phyloP scores from a whole-genome alignment of 2,113 vertebrate genomes.

The Oxygymnocypris stewartii region DNA sequence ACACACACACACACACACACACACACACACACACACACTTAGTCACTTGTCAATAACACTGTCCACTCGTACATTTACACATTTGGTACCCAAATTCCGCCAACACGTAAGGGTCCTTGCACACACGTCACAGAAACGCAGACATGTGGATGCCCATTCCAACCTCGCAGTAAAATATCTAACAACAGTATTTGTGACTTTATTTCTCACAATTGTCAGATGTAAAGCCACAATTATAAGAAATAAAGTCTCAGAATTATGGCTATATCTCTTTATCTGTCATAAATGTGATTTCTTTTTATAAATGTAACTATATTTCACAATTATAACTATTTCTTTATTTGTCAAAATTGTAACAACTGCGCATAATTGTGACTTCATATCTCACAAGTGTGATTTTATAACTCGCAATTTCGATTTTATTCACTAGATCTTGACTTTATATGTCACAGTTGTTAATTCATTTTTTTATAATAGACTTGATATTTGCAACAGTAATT shows the following conservation, averaged over 20 bases:
- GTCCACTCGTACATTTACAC: conserved; percentile 54
- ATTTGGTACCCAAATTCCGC: conserved; percentile 49
- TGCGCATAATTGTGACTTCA: background rate
- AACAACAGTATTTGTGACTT: background rate
- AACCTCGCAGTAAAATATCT: background rate
- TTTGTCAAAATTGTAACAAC: background rate
- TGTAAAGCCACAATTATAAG: background rate
- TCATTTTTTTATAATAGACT: background rate
- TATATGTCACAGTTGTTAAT: background rate
- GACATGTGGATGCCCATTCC: background rate
- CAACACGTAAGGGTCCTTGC: conserved; percentile 51
- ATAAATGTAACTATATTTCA: background rate
- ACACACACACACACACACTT: conserved; percentile 5
- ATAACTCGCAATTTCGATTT: background rate
- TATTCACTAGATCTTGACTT: background rate
- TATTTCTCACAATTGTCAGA: conserved; percentile 25
- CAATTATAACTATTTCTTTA: background rate
- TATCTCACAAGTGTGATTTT: background rate
- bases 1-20: conserved; percentile 17
- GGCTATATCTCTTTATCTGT: background rate
- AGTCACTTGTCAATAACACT: conserved; percentile 48
- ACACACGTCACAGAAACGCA: conserved; percentile 46
- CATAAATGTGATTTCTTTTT: background rate
- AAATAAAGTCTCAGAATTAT: background rate
- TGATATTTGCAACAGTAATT: background rate